Percentiles rank a stretch among this genome's conserved stretches.
Evolutionary conservation across 2,113 vertebrate species (phyloP).

Genomic region (Ivindomyrus marchei): DNA sequence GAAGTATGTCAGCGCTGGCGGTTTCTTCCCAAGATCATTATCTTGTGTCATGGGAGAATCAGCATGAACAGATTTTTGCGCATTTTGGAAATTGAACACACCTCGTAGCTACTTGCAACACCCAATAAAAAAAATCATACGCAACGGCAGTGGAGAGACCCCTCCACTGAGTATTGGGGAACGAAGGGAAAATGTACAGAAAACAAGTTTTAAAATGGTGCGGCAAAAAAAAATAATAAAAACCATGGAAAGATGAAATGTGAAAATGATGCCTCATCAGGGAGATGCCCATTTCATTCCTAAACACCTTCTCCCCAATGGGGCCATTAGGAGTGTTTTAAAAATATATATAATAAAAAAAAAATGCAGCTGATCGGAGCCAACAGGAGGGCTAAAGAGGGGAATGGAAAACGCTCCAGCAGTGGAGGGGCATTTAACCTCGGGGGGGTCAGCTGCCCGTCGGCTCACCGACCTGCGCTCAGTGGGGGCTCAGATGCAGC

Average conservation of each 20-base stretch:
- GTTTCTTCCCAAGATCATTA: neutral
- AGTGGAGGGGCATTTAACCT: neutral
- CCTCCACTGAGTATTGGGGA: neutral
- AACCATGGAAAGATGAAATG: neutral
- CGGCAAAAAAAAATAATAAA: neutral
- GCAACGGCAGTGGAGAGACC: neutral
- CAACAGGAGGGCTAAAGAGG: neutral
- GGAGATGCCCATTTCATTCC: conserved; percentile 15
- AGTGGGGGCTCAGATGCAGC: neutral
- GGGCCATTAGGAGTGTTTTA: neutral
- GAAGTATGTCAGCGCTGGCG: neutral
- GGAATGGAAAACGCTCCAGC: neutral
- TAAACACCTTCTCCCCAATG: conserved; percentile 13
- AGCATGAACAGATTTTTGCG: neutral
- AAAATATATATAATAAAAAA: neutral
- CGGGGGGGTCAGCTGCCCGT: neutral
- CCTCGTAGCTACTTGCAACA: neutral
- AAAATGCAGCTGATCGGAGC: neutral
- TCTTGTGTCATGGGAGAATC: neutral
- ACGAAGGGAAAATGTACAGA: neutral
- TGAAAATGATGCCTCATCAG: neutral
- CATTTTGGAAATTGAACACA: neutral
- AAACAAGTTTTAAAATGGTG: conserved; percentile 14
- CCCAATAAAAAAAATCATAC: neutral
- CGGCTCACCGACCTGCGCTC: neutral